These are phyloP conservation scores for Sepioteuthis lessoniana DNA, from an alignment of 2,888 invertebrate species.

Conservation along the genomic window DNA sequence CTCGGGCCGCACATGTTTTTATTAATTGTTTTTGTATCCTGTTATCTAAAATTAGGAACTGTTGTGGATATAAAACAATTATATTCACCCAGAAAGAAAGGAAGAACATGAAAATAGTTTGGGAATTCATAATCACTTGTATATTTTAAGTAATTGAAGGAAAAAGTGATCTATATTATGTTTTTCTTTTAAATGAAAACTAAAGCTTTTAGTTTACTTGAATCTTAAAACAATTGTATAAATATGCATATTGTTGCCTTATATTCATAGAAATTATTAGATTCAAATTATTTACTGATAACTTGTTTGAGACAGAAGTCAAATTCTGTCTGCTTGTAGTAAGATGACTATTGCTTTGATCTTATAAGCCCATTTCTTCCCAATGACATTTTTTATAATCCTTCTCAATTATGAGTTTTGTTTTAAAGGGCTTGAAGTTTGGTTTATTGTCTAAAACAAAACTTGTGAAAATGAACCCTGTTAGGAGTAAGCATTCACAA, in stretches of 20 bases:
- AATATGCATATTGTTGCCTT: background rate
- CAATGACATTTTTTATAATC: too few relatives aligned
- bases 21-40: background rate
- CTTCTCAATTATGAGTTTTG: too few relatives aligned
- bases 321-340: too few relatives aligned
- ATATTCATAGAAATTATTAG: too few relatives aligned
- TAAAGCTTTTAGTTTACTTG: background rate
- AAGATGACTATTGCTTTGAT: too few relatives aligned
- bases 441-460: too few relatives aligned
- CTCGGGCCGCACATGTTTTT: constrained; percentile 41
- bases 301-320: too few relatives aligned
- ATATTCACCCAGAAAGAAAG: background rate
- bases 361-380: too few relatives aligned
- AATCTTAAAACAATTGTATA: background rate
- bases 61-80: background rate
- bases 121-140: background rate
- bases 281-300: too few relatives aligned
- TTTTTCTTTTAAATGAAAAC: background rate
- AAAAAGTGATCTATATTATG: background rate
- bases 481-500: too few relatives aligned
- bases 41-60: background rate
- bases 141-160: background rate
- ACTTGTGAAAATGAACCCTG: too few relatives aligned
- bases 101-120: constrained; percentile 45
- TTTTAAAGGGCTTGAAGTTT: too few relatives aligned